These are phyloP conservation scores for Drosophila rufa DNA, from an alignment of 1,140 invertebrate species.

Conservation along the genomic window DNA sequence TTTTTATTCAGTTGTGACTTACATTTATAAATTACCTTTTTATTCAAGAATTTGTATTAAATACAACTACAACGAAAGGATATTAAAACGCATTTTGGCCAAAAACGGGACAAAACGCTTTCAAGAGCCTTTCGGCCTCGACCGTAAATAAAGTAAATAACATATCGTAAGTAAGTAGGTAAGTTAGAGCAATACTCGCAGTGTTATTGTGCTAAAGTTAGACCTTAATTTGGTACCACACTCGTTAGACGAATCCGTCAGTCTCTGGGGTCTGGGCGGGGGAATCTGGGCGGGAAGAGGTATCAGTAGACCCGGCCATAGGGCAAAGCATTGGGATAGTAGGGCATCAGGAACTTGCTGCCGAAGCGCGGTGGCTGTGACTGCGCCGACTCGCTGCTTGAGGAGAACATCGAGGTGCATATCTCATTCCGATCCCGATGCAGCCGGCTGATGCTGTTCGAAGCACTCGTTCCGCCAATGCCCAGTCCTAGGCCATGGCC, in stretches of 20 bases:
- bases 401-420: slow-evolving; percentile 84
- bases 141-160: slow-evolving; percentile 11
- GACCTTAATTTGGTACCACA: slow-evolving; percentile 67
- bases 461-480: slow-evolving; percentile 56
- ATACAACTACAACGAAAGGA: slow-evolving; percentile 48
- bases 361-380: slow-evolving; percentile 76
- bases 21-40: slow-evolving; percentile 4
- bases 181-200: slow-evolving; percentile 9
- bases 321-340: slow-evolving; percentile 79
- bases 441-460: slow-evolving; percentile 69
- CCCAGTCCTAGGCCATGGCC: slow-evolving; percentile 32
- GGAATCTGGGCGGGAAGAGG: slow-evolving; percentile 8
- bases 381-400: slow-evolving; percentile 80
- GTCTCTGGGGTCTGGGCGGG: slow-evolving; percentile 51
- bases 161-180: not conserved
- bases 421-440: slow-evolving; percentile 66
- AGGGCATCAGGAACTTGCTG: slow-evolving; percentile 82
- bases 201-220: slow-evolving; percentile 39
- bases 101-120: slow-evolving; percentile 46
- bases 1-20: slow-evolving; percentile 11
- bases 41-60: slow-evolving; percentile 8
- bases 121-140: slow-evolving; percentile 62
- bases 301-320: slow-evolving; percentile 81
- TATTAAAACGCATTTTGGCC: slow-evolving; percentile 68
- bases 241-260: slow-evolving; percentile 78